phyloP scores from a whole-genome alignment of 2,797 vertebrate genomes.

The Coilia nasus region DNA sequence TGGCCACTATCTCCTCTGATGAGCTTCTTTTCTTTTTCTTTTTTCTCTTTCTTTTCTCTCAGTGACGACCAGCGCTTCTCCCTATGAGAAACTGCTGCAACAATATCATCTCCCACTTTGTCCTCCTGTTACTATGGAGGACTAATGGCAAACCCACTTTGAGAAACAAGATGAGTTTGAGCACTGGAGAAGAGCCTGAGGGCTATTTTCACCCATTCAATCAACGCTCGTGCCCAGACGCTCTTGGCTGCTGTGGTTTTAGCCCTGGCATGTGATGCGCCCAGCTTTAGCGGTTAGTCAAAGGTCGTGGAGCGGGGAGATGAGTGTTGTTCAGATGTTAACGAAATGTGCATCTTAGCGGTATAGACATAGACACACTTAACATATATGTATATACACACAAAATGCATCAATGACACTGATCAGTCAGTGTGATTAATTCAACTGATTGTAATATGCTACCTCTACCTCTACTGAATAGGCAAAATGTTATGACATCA shows the following conservation, averaged over 20 bases:
- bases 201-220: neutral
- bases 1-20: neutral
- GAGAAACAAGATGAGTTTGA: neutral
- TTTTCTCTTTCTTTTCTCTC: slow-evolving; percentile 27
- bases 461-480: neutral
- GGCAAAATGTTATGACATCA: neutral
- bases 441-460: neutral
- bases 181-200: neutral
- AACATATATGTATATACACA: neutral
- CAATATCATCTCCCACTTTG: slow-evolving; percentile 67
- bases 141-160: slow-evolving; percentile 38
- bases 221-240: slow-evolving; percentile 8
- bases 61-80: slow-evolving; percentile 46
- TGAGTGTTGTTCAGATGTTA: slow-evolving; percentile 24
- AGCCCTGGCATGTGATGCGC: slow-evolving; percentile 8
- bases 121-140: slow-evolving; percentile 7
- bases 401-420: neutral
- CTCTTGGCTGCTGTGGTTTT: slow-evolving; percentile 45
- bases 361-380: slow-evolving; percentile 14
- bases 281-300: slow-evolving; percentile 53
- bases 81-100: slow-evolving; percentile 77
- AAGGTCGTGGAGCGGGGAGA: slow-evolving; percentile 59
- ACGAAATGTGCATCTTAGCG: slow-evolving; percentile 31
- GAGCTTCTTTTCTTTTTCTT: neutral
- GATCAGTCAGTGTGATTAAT: neutral